Evolutionary conservation across 2,888 invertebrate species (phyloP).

Genomic region (Nezara viridula): DNA sequence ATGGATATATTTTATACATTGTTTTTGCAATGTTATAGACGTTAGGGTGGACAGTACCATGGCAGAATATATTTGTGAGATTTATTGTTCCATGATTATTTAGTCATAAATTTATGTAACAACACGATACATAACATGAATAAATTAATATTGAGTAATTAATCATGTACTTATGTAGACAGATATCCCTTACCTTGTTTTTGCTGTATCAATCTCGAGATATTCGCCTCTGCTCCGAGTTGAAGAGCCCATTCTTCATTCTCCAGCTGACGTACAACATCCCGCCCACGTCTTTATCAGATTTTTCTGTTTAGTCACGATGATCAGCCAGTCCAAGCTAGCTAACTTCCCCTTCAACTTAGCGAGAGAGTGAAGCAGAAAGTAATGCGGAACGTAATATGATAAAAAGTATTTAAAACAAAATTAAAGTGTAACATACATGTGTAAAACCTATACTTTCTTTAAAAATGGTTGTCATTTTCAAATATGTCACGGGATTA

Average conservation of each 20-base stretch:
- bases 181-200: not conserved
- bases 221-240: not conserved
- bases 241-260: not conserved
- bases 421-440: no score
- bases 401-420: no score
- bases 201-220: not conserved
- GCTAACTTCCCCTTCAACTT: not conserved
- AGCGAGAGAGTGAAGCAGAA: not conserved
- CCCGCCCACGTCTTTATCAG: constrained; percentile 7
- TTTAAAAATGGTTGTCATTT: no score
- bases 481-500: no score
- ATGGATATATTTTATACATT: no score
- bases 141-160: not conserved
- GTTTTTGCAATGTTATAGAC: no score
- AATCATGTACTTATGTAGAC: not conserved
- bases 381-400: no score
- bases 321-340: not conserved
- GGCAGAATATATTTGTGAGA: no score
- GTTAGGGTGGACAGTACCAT: no score
- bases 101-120: not conserved
- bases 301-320: not conserved
- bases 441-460: no score
- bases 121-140: not conserved
- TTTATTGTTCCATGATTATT: not conserved
- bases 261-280: not conserved